These are phyloP conservation scores for Athalia rosae DNA, from an alignment of 2,888 invertebrate genomes.

Conservation along the genomic window DNA sequence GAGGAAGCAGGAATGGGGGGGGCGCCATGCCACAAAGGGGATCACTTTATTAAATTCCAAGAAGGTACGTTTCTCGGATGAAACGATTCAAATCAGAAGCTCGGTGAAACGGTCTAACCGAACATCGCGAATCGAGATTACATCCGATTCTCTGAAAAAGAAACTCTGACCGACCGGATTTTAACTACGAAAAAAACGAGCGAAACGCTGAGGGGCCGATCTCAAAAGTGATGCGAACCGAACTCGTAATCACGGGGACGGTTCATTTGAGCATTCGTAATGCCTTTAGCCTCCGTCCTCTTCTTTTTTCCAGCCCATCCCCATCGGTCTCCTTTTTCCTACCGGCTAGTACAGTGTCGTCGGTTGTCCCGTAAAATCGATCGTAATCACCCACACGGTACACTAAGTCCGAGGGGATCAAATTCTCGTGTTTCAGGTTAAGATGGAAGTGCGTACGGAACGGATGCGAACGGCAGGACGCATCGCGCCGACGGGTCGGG, in stretches of 20 bases:
- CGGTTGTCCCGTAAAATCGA: background rate
- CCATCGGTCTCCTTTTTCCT: background rate
- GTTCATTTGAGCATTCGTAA: too few relatives aligned
- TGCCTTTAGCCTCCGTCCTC: background rate
- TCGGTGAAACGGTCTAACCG: background rate
- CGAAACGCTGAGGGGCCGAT: background rate
- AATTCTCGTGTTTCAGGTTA: constrained; percentile 40
- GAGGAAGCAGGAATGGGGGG: background rate
- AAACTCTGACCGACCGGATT: background rate
- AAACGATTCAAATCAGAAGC: constrained; percentile 13
- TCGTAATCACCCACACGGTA: background rate
- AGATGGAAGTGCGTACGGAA: constrained; percentile 68
- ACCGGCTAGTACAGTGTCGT: background rate
- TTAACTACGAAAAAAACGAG: background rate
- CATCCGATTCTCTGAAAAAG: background rate
- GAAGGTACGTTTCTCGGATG: background rate
- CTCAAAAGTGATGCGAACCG: background rate
- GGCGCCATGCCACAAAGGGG: background rate
- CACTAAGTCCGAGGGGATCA: background rate
- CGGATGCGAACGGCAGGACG: constrained; percentile 68
- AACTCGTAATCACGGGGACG: too few relatives aligned
- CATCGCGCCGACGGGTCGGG: constrained; percentile 68
- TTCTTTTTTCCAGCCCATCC: background rate
- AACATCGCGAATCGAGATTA: background rate
- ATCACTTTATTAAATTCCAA: constrained; percentile 29